Percentiles rank a stretch among this genome's conserved stretches.
phyloP scores from a whole-genome alignment of 2,797 vertebrate species.

The Mormyrus hasselquistii region DNA sequence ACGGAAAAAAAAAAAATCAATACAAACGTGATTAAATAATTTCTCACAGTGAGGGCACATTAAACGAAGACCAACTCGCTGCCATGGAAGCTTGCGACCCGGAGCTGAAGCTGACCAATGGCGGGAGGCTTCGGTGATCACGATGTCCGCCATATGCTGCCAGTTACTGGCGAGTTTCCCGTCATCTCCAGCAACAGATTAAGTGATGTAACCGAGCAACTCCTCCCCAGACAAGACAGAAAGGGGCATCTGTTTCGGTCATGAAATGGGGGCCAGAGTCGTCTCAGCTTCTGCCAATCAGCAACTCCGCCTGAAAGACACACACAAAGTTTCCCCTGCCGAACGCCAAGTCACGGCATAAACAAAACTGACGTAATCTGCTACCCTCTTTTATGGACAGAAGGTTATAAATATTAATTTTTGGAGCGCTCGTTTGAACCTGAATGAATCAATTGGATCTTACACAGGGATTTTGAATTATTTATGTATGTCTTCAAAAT shows the following conservation, averaged over 20 bases:
- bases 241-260: constrained; percentile 7
- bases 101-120: background rate
- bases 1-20: constrained; percentile 16
- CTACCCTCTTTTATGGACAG: background rate
- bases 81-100: background rate
- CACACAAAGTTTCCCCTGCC: background rate
- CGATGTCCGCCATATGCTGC: constrained; percentile 19
- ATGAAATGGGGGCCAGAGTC: background rate
- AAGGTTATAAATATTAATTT: constrained; percentile 12
- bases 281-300: background rate
- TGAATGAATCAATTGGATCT: background rate
- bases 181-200: constrained; percentile 14
- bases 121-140: background rate
- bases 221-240: constrained; percentile 11
- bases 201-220: background rate
- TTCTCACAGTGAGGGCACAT: constrained; percentile 4
- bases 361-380: background rate
- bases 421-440: background rate
- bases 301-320: background rate
- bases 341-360: background rate
- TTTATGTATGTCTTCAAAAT: background rate
- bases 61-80: constrained; percentile 13
- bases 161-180: constrained; percentile 1
- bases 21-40: constrained; percentile 15
- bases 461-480: background rate